Conservation (phyloP, 2,113 vertebrate species). For the Cephalopterus ornatus region DNA sequence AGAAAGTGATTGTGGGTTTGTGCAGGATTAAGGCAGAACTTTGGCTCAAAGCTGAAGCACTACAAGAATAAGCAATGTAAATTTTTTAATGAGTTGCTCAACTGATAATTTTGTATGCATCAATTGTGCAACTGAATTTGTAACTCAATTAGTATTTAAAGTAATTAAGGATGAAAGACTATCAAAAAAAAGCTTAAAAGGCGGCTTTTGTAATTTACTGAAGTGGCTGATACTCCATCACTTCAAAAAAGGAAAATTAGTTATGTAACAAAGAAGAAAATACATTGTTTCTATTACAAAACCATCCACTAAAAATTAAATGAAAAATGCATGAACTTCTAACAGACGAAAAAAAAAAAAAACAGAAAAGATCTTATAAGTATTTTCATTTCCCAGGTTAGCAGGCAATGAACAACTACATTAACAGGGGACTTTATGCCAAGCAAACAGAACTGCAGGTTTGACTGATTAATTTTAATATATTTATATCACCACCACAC, state of each 20-base stretch:
- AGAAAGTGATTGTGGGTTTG: background rate
- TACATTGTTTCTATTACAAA: background rate
- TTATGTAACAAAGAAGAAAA: slow-evolving; percentile 2
- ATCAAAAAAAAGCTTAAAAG: slow-evolving; percentile 4
- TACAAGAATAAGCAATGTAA: background rate
- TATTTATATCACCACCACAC: background rate
- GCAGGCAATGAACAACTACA: background rate
- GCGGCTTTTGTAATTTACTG: background rate
- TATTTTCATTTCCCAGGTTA: background rate
- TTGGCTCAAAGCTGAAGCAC: background rate
- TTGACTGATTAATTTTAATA: background rate
- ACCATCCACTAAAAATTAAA: background rate
- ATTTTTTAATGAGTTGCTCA: background rate
- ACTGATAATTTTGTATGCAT: background rate
- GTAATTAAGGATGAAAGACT: slow-evolving; percentile 34
- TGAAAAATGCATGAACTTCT: background rate
- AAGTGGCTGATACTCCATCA: background rate
- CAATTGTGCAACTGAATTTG: background rate
- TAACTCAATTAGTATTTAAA: slow-evolving; percentile 44
- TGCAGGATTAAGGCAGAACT: background rate
- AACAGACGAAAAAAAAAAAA: background rate
- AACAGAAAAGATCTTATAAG: background rate
- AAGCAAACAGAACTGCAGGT: background rate
- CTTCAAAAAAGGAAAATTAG: slow-evolving; percentile 15
- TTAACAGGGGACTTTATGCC: background rate